phyloP scores from a whole-genome alignment of 2,888 invertebrate genomes.

The Trileptium ribeirensis region DNA sequence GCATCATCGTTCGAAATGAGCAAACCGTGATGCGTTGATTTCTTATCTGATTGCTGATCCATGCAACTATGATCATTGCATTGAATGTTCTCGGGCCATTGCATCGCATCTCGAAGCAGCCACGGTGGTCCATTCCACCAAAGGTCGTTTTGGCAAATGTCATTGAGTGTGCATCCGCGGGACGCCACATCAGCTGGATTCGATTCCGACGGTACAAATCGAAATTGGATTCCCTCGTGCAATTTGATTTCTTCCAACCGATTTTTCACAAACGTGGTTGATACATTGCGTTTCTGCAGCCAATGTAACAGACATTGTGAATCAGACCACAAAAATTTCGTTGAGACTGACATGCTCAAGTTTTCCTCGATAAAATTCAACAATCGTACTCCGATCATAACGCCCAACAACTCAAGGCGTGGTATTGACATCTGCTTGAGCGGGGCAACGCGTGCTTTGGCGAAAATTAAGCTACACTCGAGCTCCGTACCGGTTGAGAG shows the following conservation, averaged over 20 bases:
- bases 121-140: too few relatives aligned
- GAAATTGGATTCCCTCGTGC: neutral
- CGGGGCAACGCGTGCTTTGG: neutral
- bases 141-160: too few relatives aligned
- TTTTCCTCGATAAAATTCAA: neutral
- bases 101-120: too few relatives aligned
- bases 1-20: too few relatives aligned
- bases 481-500: too few relatives aligned
- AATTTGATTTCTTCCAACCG: neutral
- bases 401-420: neutral
- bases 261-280: neutral
- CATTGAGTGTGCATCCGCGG: too few relatives aligned
- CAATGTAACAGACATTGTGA: neutral
- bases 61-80: too few relatives aligned
- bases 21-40: too few relatives aligned
- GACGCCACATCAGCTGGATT: too few relatives aligned
- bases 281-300: neutral
- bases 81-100: too few relatives aligned
- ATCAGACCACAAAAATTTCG: neutral
- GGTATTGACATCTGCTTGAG: neutral
- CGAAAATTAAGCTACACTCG: neutral
- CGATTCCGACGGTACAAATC: neutral
- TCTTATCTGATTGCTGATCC: too few relatives aligned
- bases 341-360: neutral
- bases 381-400: neutral